phyloP scores from a whole-genome alignment of 2,797 vertebrate genomes.

The Coregonus suidteri region DNA sequence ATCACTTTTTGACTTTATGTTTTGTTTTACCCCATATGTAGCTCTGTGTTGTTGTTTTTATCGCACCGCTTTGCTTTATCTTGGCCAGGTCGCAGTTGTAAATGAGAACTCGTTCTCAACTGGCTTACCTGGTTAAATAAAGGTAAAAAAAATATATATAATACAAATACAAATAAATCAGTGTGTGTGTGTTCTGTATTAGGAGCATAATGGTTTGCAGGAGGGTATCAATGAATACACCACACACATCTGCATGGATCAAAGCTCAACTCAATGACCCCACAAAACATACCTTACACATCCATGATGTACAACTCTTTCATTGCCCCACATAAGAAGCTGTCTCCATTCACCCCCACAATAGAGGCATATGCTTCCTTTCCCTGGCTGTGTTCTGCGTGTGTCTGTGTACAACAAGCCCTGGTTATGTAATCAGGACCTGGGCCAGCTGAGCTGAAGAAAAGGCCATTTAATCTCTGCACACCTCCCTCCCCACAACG shows the following conservation, averaged over 20 bases:
- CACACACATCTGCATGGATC: background rate
- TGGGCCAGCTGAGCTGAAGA: slow-evolving; percentile 58
- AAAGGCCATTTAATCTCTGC: slow-evolving; percentile 54
- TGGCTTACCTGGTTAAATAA: too few relatives aligned
- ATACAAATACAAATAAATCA: background rate
- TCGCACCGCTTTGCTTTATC: too few relatives aligned
- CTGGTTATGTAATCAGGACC: slow-evolving; percentile 62
- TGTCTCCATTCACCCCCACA: slow-evolving; percentile 11
- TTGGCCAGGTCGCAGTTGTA: too few relatives aligned
- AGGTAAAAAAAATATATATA: too few relatives aligned
- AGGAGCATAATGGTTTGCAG: background rate
- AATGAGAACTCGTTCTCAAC: too few relatives aligned
- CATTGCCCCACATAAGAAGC: slow-evolving; percentile 42
- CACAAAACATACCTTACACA: slow-evolving; percentile 7
- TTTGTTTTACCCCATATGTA: too few relatives aligned
- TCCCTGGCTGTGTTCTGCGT: background rate
- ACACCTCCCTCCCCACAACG: slow-evolving; percentile 45
- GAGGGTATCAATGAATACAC: background rate
- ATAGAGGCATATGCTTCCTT: slow-evolving; percentile 1
- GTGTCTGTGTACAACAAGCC: slow-evolving; percentile 42
- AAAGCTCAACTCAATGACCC: background rate
- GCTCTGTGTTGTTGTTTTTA: too few relatives aligned
- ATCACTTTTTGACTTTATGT: background rate
- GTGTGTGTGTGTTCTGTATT: slow-evolving; percentile 6
- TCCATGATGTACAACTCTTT: slow-evolving; percentile 34